Evolutionary conservation across 1,140 invertebrate genomes (phyloP).

Genomic region (Heliconius hermathena): DNA sequence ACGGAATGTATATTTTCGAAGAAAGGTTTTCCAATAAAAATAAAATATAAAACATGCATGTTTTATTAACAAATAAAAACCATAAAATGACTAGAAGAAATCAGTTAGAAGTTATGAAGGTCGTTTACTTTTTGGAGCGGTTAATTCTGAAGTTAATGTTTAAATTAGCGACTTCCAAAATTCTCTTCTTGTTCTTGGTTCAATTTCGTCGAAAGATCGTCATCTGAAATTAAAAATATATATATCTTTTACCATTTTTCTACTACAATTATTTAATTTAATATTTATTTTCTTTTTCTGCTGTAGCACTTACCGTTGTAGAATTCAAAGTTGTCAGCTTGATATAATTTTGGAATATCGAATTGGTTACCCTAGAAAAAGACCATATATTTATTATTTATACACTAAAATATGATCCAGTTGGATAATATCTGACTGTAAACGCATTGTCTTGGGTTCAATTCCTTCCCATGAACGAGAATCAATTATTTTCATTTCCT

Average conservation of each 20-base stretch:
- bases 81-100: slow-evolving; percentile 36
- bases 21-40: slow-evolving; percentile 15
- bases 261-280: neutral
- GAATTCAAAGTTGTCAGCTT: slow-evolving; percentile 48
- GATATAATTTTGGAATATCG: slow-evolving; percentile 72
- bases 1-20: slow-evolving; percentile 20
- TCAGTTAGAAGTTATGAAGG: neutral
- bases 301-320: slow-evolving; percentile 53
- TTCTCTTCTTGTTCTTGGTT: slow-evolving; percentile 36
- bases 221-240: slow-evolving; percentile 25
- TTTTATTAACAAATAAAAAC: slow-evolving; percentile 30
- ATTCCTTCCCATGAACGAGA: no score
- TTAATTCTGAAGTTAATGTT: neutral
- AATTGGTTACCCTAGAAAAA: slow-evolving; percentile 63
- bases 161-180: slow-evolving; percentile 32
- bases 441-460: no score
- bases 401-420: neutral
- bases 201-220: slow-evolving; percentile 29
- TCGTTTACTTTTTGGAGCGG: neutral
- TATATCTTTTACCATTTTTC: no score
- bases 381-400: slow-evolving; percentile 8
- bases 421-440: no score
- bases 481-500: no score
- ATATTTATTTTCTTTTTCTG: slow-evolving; percentile 8
- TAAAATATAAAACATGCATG: slow-evolving; percentile 20